Percentiles rank a stretch among this genome's conserved stretches.
Conservation (phyloP, 2,113 vertebrate species). For the Salvelinus sp. region DNA sequence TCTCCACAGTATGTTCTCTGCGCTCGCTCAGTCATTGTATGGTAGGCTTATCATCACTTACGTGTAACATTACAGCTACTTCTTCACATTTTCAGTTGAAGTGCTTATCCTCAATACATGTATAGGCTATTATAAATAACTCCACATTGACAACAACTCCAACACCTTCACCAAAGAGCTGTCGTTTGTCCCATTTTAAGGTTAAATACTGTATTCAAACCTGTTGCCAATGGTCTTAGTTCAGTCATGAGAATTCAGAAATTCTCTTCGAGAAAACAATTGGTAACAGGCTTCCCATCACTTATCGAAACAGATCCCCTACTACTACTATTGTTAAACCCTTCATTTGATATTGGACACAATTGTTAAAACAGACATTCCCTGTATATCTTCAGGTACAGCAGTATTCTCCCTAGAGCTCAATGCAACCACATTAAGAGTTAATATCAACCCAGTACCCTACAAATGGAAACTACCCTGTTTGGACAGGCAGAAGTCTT, state of each 20-base stretch:
- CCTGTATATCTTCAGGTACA: neutral
- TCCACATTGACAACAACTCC: neutral
- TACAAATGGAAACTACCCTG: neutral
- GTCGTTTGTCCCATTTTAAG: neutral
- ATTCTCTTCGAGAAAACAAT: neutral
- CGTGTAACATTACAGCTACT: too few relatives aligned
- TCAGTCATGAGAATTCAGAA: neutral
- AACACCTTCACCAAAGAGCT: neutral
- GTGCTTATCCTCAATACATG: neutral
- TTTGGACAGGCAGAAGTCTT: neutral
- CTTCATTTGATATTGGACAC: neutral
- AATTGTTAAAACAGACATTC: neutral
- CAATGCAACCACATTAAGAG: neutral
- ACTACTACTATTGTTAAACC: neutral
- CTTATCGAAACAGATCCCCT: too few relatives aligned
- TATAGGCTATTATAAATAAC: neutral
- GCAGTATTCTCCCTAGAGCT: neutral
- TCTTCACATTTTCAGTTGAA: neutral
- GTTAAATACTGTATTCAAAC: neutral
- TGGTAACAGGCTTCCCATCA: too few relatives aligned
- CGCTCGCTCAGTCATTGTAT: neutral
- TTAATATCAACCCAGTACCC: neutral
- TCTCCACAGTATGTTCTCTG: neutral
- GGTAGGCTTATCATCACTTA: neutral
- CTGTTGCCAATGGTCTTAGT: neutral